Base-by-base conservation (phyloP, 1,140 invertebrate species). In the Saxidomus purpurata region DNA sequence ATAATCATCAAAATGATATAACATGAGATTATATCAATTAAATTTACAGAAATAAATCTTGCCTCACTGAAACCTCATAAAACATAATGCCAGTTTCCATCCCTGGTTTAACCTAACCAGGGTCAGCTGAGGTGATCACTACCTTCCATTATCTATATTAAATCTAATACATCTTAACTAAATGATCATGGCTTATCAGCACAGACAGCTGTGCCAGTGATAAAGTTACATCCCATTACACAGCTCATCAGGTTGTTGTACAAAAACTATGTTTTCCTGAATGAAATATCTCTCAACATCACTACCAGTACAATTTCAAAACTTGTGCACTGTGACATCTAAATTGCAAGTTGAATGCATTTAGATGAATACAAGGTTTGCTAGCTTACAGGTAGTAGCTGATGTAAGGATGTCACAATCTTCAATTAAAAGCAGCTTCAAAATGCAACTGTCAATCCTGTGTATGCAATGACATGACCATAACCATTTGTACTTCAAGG, bases 11-110 rank as follows among this genome's bases (percentile, higher is more conserved):
- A 22, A 52, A 47, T 49, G 74, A 49, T 77, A 47, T 77, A 52
- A 77, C 74, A n/a, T 25, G 40, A 77, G 74, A 52, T 43, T 31
- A 25, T 28, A 52, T 79, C 71, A 76, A 52, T 49, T 49, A 76
- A 49, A 76, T 49, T 76, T 49, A 49, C 3, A 4, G n/a, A 47
- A 77, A 79, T 79, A 79, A 79, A 79, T 79, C 76, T 79, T 79
- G 43, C 76, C 49, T 79, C 36, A 79, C 47, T 2, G 8, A 15
- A 36, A 52, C 22, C 67, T 36, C 22, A 59, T 79, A 79, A 79
- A 79, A 36, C 4, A 38, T 79, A 47, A 38, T 2, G 17, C 13
- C 2, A 52, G 28, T 36, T 8, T 4, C 25, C 31, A 34, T 13
- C 47, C 28, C 2, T n/a, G n/a, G n/a, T n/a, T 55, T 52, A 52